Evolutionary conservation across 2,888 invertebrate species (phyloP), one percentile per base, ranked within the genome.

Genomic region (Teleogryllus oceanicus): DNA sequence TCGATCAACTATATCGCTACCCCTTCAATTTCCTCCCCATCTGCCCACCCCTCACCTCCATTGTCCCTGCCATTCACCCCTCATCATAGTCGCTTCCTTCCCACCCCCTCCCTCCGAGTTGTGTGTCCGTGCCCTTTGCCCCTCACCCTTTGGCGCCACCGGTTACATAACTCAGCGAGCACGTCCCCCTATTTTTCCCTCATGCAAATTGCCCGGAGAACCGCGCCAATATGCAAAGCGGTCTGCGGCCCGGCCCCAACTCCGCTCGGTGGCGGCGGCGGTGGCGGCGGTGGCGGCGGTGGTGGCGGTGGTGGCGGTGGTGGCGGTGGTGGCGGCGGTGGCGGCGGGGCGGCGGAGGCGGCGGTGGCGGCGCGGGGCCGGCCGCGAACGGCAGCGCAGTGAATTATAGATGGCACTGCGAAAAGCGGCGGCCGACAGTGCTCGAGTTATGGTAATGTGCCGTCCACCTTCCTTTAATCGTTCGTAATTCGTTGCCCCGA

Each of bases 161-260:
- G n/a, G n/a, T 62, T 62, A 62, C 62, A 62, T 62, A 62, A 62
- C 62, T 62, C 62, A 62, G 62, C 62, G 62, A n/a, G 62, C 62
- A 12, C 62, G 62, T n/a, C 16, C n/a, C 62, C n/a, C 62, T 18
- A 62, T 62, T 62, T 62, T 62, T 62, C 62, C 62, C 62, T 62
- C n/a, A 62, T 62, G 62, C 62, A 62, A 62, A 62, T 62, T 62
- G 62, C 62, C 62, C n/a, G 13, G n/a, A 13, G n/a, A 62, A 62
- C 62, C n/a, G 62, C 62, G 62, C 62, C 62, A 62, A 62, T 62
- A 62, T 62, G 62, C 62, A 62, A 62, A 62, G n/a, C 62, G 37
- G 37, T 37, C 37, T 37, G 37, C 37, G 37, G 37, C 37, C 4
- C 37, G 37, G 37, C 37, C 37, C 13, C 62, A 62, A 62, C 62